Base-by-base conservation (phyloP, 2,888 invertebrate species). In the Harpalus rufipes region DNA sequence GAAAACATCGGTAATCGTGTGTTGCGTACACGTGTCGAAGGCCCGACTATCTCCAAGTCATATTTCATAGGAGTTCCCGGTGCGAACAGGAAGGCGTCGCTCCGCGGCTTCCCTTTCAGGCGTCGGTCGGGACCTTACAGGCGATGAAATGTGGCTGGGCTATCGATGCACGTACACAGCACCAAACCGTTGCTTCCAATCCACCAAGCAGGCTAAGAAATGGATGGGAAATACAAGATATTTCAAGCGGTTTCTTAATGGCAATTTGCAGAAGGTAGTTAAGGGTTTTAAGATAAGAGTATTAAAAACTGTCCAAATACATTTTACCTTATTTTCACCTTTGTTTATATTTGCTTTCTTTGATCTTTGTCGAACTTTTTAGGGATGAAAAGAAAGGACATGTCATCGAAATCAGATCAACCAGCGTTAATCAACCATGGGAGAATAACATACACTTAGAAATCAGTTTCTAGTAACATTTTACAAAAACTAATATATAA, bases 1-100 rank as follows among this genome's bases (percentile, higher is more conserved):
- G 56, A 56, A 56, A 32, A 59, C 18, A 59, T 14, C 14, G 18
- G 14, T 59, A 18, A 32, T 14, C 59, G 59, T 51, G 44, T 51
- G 44, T 51, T 51, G 44, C 10, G 44, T 83, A 76, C 83, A 83
- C 74, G 74, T 83, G 74, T 83, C 76, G 83, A 83, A 61, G 74
- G 59, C 72, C 59, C 74, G 39, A 83, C 74, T 83, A 83, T 83
- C 83, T 83, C 74, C 59, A 76, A 74, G 83, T 74, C 83, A 83
- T 83, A 83, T 83, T 83, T 83, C 83, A 83, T 16, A 39, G 41
- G 74, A 83, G 74, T 74, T 74, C 74, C 44, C 74, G 74, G 76
- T 74, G 74, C 83, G 63, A 84, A 84, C 78, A 61, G 84, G 84
- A 84, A 84, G 65, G 56, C 63, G 84, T 78, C 44, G 44, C 44